Conservation (phyloP, 2,113 vertebrate species). For the Ploceus nigricollis region DNA sequence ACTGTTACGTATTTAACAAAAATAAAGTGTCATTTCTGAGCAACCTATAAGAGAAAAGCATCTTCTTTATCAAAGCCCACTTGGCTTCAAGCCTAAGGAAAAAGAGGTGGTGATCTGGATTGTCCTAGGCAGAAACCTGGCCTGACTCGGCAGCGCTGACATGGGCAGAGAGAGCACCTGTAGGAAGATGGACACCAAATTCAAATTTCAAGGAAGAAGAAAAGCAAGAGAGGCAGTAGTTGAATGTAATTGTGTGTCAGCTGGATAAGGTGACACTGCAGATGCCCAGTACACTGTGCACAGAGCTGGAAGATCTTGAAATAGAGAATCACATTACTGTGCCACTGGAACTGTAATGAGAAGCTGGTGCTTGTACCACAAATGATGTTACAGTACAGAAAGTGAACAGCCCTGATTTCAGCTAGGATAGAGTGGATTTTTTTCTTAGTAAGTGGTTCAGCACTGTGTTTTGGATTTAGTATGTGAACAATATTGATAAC, state of each 20-base stretch:
- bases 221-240: background rate
- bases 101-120: background rate
- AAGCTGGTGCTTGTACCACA: background rate
- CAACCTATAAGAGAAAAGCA: background rate
- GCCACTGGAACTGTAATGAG: background rate
- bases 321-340: background rate
- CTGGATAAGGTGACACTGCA: background rate
- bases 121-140: background rate
- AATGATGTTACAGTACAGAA: background rate
- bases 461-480: background rate
- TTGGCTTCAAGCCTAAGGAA: background rate
- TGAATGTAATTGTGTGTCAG: background rate
- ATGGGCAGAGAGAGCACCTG: background rate
- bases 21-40: background rate
- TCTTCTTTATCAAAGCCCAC: background rate
- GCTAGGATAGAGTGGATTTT: background rate
- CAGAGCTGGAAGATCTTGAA: background rate
- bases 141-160: rapidly evolving
- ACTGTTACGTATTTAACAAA: background rate
- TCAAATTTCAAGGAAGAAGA: background rate
- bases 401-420: background rate
- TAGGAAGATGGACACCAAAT: background rate
- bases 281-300: background rate
- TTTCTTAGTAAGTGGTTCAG: background rate
- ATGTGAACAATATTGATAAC: background rate